These are phyloP conservation scores for Yponomeuta evonymella DNA, from an alignment of 2,888 invertebrate genomes.

Conservation along the genomic window DNA sequence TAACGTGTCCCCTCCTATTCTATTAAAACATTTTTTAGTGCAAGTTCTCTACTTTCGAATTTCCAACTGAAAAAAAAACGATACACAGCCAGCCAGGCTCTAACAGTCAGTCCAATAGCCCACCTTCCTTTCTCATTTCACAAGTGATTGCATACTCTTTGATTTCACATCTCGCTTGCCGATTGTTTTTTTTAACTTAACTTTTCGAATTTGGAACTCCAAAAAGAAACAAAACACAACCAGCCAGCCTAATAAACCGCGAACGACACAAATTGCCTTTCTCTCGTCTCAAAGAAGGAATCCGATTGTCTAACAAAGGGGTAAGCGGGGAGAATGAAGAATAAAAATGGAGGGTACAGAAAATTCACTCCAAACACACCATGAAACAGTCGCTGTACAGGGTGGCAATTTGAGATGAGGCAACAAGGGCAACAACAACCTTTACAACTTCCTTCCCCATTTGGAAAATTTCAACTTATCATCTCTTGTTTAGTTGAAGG, in stretches of 20 bases:
- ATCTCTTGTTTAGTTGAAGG: too few relatives aligned
- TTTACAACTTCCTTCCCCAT: too few relatives aligned
- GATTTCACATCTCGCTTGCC: background rate
- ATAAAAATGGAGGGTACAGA: background rate
- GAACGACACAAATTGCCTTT: slow-evolving; percentile 7
- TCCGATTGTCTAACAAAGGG: slow-evolving; percentile 11
- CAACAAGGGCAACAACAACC: too few relatives aligned
- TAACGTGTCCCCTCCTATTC: too few relatives aligned
- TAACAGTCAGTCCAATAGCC: background rate
- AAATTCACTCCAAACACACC: background rate
- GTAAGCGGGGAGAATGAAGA: slow-evolving; percentile 1
- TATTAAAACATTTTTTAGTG: too few relatives aligned
- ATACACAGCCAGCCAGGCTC: background rate
- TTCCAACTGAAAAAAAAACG: too few relatives aligned
- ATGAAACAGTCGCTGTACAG: background rate
- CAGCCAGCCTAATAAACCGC: background rate
- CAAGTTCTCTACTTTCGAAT: too few relatives aligned
- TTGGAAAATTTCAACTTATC: too few relatives aligned
- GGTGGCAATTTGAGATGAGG: too few relatives aligned
- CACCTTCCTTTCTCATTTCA: too few relatives aligned
- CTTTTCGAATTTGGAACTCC: background rate
- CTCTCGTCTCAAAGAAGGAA: slow-evolving; percentile 10
- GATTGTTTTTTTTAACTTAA: background rate
- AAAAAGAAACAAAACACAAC: background rate
- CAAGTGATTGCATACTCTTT: too few relatives aligned